Percentiles rank a stretch among this genome's conserved stretches.
Evolutionary conservation across 1,140 invertebrate genomes (phyloP).

Genomic region (Bursaphelenchus mucronatus): DNA sequence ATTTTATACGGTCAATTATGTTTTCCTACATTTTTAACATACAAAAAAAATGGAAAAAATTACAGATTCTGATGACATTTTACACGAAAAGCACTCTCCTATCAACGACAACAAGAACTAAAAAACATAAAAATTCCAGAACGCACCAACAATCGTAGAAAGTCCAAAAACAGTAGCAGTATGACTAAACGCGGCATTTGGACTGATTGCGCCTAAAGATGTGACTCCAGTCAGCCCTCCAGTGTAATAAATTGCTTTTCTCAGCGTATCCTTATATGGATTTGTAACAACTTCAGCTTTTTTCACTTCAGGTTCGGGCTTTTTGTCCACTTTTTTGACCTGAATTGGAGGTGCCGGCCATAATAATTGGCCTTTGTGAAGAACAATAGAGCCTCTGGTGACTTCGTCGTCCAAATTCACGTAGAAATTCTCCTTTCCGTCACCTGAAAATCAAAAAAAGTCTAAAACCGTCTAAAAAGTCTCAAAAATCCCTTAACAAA

Average conservation of each 20-base stretch:
- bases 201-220: slow-evolving; percentile 72
- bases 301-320: slow-evolving; percentile 56
- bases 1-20: too few species aligned
- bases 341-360: slow-evolving; percentile 71
- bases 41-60: too few species aligned
- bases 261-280: slow-evolving; percentile 66
- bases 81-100: not conserved
- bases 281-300: slow-evolving; percentile 61
- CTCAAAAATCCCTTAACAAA: not conserved
- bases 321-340: slow-evolving; percentile 5
- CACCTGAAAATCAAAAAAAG: slow-evolving; percentile 19
- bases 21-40: too few species aligned
- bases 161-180: slow-evolving; percentile 81
- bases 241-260: slow-evolving; percentile 71
- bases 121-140: too few species aligned
- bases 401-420: slow-evolving; percentile 81
- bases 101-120: too few species aligned
- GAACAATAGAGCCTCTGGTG: slow-evolving; percentile 74
- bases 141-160: slow-evolving; percentile 73
- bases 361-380: slow-evolving; percentile 72
- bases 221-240: slow-evolving; percentile 70
- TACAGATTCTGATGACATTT: slow-evolving; percentile 11
- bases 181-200: slow-evolving; percentile 76
- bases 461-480: not conserved
- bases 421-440: slow-evolving; percentile 72